Evolutionary conservation across 2,888 invertebrate species (phyloP).

Genomic region (Aethes cnicana): DNA sequence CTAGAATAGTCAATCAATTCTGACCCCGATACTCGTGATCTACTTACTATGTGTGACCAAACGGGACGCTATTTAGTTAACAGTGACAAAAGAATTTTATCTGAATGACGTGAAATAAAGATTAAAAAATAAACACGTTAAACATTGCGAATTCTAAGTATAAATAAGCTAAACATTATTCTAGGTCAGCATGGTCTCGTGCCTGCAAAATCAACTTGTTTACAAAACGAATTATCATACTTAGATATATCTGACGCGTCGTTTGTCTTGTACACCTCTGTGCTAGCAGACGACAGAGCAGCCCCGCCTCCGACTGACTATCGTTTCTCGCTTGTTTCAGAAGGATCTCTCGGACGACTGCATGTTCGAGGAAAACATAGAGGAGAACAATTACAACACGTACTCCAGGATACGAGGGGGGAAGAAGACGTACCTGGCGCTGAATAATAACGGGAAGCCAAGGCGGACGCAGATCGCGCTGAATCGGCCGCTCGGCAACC

Average conservation of each 20-base stretch:
- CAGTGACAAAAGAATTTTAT: conserved; percentile 17
- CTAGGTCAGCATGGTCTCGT: conserved; percentile 24
- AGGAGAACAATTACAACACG: conserved; percentile 92
- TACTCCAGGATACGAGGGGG: conserved; percentile 88
- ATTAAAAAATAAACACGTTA: conserved; percentile 18
- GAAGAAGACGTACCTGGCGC: conserved; percentile 88
- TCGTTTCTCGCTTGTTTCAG: conserved; percentile 85
- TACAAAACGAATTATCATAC: conserved; percentile 28
- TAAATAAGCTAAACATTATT: conserved; percentile 24
- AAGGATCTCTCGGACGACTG: conserved; percentile 92
- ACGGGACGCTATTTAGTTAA: too few relatives aligned
- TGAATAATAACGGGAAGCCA: conserved; percentile 88
- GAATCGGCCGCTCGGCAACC: conserved; percentile 85
- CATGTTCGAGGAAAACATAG: conserved; percentile 93
- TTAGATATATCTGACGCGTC: conserved; percentile 17
- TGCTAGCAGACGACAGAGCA: conserved; percentile 8
- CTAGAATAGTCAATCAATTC: too few relatives aligned
- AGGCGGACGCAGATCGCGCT: conserved; percentile 88
- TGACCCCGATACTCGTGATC: too few relatives aligned
- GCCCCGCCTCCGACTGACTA: conserved; percentile 41
- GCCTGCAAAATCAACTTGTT: conserved; percentile 22
- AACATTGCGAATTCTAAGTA: conserved; percentile 14
- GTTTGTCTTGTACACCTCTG: conserved; percentile 15
- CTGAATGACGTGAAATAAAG: conserved; percentile 6
- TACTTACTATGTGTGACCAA: too few relatives aligned